Percentiles rank a stretch among this genome's conserved stretches.
phyloP scores from a whole-genome alignment of 2,113 vertebrate genomes.

The Electrona antarctica region DNA sequence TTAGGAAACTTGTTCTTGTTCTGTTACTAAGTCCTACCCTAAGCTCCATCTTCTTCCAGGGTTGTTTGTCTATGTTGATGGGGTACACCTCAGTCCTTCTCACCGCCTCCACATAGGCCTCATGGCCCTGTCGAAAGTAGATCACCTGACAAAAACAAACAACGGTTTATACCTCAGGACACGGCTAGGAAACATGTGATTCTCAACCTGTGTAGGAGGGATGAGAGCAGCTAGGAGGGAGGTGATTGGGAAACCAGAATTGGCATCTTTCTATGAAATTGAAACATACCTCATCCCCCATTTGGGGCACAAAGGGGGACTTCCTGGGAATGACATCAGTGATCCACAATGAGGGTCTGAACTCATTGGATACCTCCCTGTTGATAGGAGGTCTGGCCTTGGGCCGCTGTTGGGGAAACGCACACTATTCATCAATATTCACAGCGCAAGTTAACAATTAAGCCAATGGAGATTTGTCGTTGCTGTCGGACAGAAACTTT shows the following conservation, averaged over 20 bases:
- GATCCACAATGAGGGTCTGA: slow-evolving; percentile 91
- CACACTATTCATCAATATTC: background rate
- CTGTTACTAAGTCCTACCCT: slow-evolving; percentile 79
- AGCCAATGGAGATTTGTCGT: too few relatives aligned
- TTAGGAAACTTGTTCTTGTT: background rate
- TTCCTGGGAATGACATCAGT: slow-evolving; percentile 91
- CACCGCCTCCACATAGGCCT: slow-evolving; percentile 95
- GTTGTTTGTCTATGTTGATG: slow-evolving; percentile 90
- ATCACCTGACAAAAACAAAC: slow-evolving; percentile 82
- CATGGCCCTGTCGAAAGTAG: slow-evolving; percentile 96
- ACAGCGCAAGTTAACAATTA: too few relatives aligned
- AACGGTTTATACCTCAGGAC: background rate
- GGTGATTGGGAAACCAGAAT: too few relatives aligned
- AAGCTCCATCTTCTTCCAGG: slow-evolving; percentile 92
- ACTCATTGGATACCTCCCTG: slow-evolving; percentile 85
- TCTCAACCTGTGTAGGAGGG: too few relatives aligned
- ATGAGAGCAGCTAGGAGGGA: too few relatives aligned
- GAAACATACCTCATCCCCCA: slow-evolving; percentile 91
- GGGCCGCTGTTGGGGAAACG: slow-evolving; percentile 57
- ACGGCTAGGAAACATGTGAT: too few relatives aligned
- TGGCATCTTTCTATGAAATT: background rate
- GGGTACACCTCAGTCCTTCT: slow-evolving; percentile 87
- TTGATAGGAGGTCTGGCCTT: slow-evolving; percentile 77
- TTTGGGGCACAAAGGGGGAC: slow-evolving; percentile 96
- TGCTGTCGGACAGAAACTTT: too few relatives aligned